Percentiles rank a stretch among this genome's conserved stretches.
Conservation (phyloP, 2,797 vertebrate species). For the Myoxocephalus aenaeus region DNA sequence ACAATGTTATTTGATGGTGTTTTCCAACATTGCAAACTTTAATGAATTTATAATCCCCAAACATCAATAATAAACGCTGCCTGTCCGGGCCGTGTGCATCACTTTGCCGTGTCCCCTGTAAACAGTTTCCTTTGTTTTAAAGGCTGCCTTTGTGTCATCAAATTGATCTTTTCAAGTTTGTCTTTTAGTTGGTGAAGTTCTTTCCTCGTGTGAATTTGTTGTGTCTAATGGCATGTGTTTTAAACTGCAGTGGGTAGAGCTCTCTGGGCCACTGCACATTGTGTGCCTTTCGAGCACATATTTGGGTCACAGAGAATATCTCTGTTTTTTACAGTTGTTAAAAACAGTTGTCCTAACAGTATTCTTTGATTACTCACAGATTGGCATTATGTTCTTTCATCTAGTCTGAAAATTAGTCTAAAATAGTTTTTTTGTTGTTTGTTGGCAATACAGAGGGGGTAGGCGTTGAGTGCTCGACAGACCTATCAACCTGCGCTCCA, state of each 20-base stretch:
- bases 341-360: not conserved
- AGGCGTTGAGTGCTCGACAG: not conserved
- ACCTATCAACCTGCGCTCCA: slow-evolving; percentile 9
- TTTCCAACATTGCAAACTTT: not conserved
- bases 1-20: not conserved
- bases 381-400: not conserved
- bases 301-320: not conserved
- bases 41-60: not conserved
- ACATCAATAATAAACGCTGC: not conserved
- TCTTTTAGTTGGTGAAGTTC: not conserved
- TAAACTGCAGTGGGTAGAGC: not conserved
- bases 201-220: not conserved
- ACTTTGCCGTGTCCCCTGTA: not conserved
- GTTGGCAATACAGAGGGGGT: not conserved
- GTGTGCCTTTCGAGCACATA: not conserved
- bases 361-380: not conserved
- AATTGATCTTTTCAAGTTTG: not conserved
- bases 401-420: not conserved
- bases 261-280: not conserved
- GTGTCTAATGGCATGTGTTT: not conserved
- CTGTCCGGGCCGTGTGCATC: not conserved
- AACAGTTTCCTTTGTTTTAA: not conserved
- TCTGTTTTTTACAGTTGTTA: not conserved
- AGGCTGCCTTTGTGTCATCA: not conserved
- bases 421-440: slow-evolving; percentile 7